phyloP scores from a whole-genome alignment of 2,113 vertebrate genomes.

The Dromaius novaehollandiae region DNA sequence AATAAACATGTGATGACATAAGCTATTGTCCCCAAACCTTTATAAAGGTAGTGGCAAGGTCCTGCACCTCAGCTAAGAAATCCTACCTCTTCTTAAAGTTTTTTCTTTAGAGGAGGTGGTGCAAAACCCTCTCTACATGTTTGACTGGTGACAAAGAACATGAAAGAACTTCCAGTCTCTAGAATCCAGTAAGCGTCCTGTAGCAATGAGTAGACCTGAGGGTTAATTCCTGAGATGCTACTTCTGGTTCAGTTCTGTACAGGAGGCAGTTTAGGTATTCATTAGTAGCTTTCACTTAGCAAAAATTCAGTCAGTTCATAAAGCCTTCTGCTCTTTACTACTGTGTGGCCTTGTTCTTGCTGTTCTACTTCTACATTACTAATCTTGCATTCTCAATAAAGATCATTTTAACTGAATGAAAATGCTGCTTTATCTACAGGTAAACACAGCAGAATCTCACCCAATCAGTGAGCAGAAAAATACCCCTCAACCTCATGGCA shows the following conservation, averaged over 20 bases:
- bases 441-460: background rate
- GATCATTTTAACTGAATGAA: background rate
- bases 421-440: background rate
- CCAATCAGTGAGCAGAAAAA: background rate
- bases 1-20: background rate
- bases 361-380: background rate
- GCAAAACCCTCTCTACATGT: background rate
- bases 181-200: background rate
- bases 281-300: background rate
- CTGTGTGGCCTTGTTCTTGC: background rate
- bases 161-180: background rate
- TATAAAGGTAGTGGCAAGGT: background rate
- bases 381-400: background rate
- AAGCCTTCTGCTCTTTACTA: background rate
- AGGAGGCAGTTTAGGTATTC: background rate
- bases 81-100: background rate
- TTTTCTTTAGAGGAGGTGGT: background rate
- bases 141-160: background rate
- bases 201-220: background rate
- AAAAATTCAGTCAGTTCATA: background rate
- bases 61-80: background rate
- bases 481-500: background rate
- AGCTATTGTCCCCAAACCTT: background rate
- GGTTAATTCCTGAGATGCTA: background rate
- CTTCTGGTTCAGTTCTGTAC: fast-evolving